Evolutionary conservation across 2,888 invertebrate genomes (phyloP).

Genomic region (Pycnomerus fuliginosus): DNA sequence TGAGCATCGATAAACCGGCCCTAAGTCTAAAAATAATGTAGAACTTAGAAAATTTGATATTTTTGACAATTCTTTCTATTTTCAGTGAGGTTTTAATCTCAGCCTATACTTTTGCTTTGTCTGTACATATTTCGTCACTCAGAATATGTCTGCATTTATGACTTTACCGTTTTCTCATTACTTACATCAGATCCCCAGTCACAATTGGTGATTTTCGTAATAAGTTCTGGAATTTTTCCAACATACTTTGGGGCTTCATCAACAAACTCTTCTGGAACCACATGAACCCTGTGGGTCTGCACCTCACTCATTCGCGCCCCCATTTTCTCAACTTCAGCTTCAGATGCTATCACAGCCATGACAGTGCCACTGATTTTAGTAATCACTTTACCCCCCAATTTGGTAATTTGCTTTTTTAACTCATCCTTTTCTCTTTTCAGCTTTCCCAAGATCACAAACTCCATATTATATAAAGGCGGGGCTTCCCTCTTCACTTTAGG

Average conservation of each 20-base stretch:
- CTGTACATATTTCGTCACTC: too few species aligned
- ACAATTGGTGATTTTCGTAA: slow-evolving; percentile 73
- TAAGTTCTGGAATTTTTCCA: slow-evolving; percentile 63
- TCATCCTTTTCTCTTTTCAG: slow-evolving; percentile 60
- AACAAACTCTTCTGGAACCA: slow-evolving; percentile 76
- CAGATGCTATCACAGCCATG: slow-evolving; percentile 75
- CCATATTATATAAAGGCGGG: slow-evolving; percentile 74
- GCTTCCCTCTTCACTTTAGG: slow-evolving; percentile 65
- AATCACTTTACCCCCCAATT: slow-evolving; percentile 74
- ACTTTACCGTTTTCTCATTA: too few species aligned
- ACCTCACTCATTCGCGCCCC: slow-evolving; percentile 65
- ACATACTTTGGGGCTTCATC: slow-evolving; percentile 64
- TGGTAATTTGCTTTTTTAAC: slow-evolving; percentile 67
- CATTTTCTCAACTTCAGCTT: slow-evolving; percentile 68
- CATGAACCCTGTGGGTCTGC: slow-evolving; percentile 69
- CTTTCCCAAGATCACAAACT: slow-evolving; percentile 68
- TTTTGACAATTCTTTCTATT: too few species aligned
- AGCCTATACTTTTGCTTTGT: too few species aligned
- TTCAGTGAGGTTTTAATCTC: too few species aligned
- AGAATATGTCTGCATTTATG: too few species aligned
- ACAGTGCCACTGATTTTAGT: slow-evolving; percentile 64
- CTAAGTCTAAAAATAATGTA: too few species aligned
- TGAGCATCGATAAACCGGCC: too few species aligned
- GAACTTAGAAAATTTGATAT: too few species aligned
- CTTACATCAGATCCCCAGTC: slow-evolving; percentile 83